These are phyloP conservation scores for Lacerta bilineata DNA, from an alignment of 2,797 vertebrate species.

Conservation along the genomic window DNA sequence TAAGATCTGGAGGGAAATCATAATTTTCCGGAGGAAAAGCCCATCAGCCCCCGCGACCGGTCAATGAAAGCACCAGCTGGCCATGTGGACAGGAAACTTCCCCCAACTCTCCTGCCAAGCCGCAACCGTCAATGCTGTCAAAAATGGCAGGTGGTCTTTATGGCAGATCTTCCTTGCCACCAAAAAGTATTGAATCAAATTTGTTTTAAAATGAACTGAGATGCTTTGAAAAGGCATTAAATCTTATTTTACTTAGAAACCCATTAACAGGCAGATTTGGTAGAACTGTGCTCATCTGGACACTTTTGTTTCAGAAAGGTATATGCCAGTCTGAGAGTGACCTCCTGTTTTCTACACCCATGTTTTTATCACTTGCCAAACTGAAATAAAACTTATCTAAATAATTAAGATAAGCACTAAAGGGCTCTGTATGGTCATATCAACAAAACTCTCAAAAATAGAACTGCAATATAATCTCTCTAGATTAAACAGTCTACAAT, in stretches of 20 bases:
- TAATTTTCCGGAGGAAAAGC: no score
- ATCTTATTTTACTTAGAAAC: neutral
- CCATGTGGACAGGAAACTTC: no score
- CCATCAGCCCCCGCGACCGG: no score
- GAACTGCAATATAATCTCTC: slow-evolving; percentile 87
- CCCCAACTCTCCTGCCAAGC: no score
- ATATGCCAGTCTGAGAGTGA: slow-evolving; percentile 60
- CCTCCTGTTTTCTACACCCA: slow-evolving; percentile 73
- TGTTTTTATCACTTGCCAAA: slow-evolving; percentile 82
- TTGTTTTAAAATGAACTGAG: neutral
- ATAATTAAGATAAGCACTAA: slow-evolving; percentile 81
- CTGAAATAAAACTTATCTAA: slow-evolving; percentile 81
- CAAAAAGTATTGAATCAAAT: neutral
- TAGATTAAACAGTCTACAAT: slow-evolving; percentile 87
- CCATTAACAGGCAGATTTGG: neutral
- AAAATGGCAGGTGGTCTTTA: no score
- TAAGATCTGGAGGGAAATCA: no score
- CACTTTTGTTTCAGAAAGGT: slow-evolving; percentile 28
- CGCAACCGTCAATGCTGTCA: no score
- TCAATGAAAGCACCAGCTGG: no score
- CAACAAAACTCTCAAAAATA: slow-evolving; percentile 83
- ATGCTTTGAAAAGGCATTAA: neutral
- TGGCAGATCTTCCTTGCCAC: neutral
- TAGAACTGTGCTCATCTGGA: neutral
- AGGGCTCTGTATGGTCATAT: slow-evolving; percentile 76